phyloP scores from a whole-genome alignment of 1,140 invertebrate genomes.

The Artemia franciscana region DNA sequence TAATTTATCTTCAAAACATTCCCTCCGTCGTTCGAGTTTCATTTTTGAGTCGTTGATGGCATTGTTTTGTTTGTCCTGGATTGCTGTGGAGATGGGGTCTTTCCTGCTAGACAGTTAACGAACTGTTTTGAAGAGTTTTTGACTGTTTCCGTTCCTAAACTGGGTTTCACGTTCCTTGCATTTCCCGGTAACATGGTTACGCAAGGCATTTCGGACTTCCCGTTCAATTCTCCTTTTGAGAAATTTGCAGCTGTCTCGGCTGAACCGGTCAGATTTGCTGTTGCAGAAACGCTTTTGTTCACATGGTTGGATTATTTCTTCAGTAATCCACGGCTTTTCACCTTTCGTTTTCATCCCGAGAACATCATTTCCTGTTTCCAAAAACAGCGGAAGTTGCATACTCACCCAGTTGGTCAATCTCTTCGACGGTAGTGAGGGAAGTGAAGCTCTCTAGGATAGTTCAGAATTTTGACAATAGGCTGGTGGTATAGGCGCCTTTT shows the following conservation, averaged over 20 bases:
- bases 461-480: not conserved
- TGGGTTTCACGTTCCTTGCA: not conserved
- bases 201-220: not conserved
- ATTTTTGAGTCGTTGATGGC: not conserved
- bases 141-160: not conserved
- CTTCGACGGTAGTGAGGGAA: not conserved
- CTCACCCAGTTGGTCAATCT: not conserved
- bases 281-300: not conserved
- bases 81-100: not conserved
- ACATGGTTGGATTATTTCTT: not conserved
- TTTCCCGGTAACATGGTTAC: not conserved
- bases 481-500: not conserved
- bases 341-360: not conserved
- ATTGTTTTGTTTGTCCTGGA: not conserved
- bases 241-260: too few relatives aligned
- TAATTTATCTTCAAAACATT: not conserved
- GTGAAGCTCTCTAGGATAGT: too few relatives aligned
- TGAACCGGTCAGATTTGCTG: not conserved
- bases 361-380: not conserved
- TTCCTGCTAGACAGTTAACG: not conserved
- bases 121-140: not conserved
- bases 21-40: not conserved
- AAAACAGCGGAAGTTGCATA: not conserved
- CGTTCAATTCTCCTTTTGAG: not conserved
- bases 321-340: not conserved